phyloP scores from a whole-genome alignment of 2,797 vertebrate genomes.

The Staurois parvus region DNA sequence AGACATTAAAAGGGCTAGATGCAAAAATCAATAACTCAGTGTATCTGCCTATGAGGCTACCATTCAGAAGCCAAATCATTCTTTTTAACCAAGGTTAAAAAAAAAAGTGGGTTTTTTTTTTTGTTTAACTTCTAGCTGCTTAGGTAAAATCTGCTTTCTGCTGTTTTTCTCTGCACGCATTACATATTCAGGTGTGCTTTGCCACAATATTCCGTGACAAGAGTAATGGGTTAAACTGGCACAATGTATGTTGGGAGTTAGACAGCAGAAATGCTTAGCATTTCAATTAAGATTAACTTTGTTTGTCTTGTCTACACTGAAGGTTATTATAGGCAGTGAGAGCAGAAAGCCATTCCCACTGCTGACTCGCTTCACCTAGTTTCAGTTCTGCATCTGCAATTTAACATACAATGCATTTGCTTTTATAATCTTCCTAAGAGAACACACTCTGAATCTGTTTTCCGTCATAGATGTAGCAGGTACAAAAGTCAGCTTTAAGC shows the following conservation, averaged over 20 bases:
- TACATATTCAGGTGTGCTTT: background rate
- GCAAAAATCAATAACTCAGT: no score
- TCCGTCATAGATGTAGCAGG: no score
- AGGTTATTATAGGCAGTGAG: constrained; percentile 35
- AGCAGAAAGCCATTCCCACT: constrained; percentile 43
- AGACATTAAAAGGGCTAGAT: no score
- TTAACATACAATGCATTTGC: constrained; percentile 7
- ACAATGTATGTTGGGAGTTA: constrained; percentile 30
- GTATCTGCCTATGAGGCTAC: no score
- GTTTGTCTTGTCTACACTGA: constrained; percentile 53
- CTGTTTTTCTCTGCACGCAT: background rate
- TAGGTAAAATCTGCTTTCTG: no score
- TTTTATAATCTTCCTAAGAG: constrained; percentile 26
- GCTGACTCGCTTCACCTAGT: constrained; percentile 32
- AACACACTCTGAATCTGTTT: background rate
- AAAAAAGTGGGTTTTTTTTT: no score
- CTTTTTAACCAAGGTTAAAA: no score
- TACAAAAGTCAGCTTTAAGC: background rate
- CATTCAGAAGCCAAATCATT: no score
- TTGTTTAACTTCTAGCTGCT: no score
- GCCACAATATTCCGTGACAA: background rate
- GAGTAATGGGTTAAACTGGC: constrained; percentile 16
- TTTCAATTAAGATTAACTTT: constrained; percentile 59
- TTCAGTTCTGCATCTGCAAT: constrained; percentile 15
- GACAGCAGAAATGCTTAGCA: constrained; percentile 48